Evolutionary conservation across 2,888 invertebrate species (phyloP), one percentile per base, ranked within the genome.

Genomic region (Harpalus rubripes): DNA sequence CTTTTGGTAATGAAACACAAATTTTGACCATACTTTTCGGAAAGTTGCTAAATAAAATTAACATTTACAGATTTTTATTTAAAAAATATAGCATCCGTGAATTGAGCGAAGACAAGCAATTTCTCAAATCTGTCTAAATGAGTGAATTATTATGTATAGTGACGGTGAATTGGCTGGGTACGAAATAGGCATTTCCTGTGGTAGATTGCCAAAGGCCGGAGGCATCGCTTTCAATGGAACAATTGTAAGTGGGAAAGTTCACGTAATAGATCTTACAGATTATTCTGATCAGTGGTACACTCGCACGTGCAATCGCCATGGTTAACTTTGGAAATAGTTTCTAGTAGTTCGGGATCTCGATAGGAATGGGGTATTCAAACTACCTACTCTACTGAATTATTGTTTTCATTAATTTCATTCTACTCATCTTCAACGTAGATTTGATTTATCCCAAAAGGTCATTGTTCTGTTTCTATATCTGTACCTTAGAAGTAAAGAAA

Each of bases 171-270:
- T 12, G 44, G 44, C 1, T 12, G 44, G 44, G 44, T 52, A 7
- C 44, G 44, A 52, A 52, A 52, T 52, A 52, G 32, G 44, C 10
- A 52, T 52, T 12, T 12, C 44, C 44, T 16, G 41, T 18, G 68
- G 8, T 74, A 44, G 52, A 44, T 68, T 39, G 72, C 16, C 22
- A 10, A 32, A 32, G 32, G 18, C 72, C 72, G 10, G 68, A 39
- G 68, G 10, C 44, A 41, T 44, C 72, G 18, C 68, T 26, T 74
- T 52, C 18, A 74, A 78, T 58, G 78, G 78, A 22, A n/a, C 78
- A 78, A 78, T 78, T 78, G 78, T 74, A 78, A 78, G 78, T 78
- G 58, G 78, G 78, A 78, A 78, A 78, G 78, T 78, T 78, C 26
- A 32, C 78, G 78, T 78, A 78, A 78, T 78, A 78, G 78, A 78